Percentiles rank a stretch among this genome's conserved stretches.
These are phyloP conservation scores for Cremastobaeus sp. DNA, from an alignment of 2,888 invertebrate genomes.

Conservation along the genomic window DNA sequence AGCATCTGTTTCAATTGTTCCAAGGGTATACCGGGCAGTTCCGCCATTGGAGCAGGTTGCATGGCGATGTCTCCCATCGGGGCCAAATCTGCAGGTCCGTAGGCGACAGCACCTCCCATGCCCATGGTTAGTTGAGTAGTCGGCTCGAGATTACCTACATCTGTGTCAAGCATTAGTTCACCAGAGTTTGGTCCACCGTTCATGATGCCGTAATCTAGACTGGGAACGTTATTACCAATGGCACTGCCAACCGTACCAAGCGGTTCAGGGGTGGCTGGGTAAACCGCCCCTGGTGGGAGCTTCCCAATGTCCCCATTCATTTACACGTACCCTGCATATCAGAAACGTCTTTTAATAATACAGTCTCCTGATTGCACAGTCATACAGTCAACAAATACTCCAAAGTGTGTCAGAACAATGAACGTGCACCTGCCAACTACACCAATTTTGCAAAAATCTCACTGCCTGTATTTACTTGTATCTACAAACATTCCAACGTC, in stretches of 20 bases:
- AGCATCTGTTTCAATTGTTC: conserved; percentile 88
- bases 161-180: conserved; percentile 75
- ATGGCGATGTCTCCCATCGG: conserved; percentile 78
- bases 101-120: conserved; percentile 76
- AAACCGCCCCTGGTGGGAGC: conserved; percentile 85
- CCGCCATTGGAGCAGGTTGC: conserved; percentile 79
- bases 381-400: no score
- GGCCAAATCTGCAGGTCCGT: conserved; percentile 73
- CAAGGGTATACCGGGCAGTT: conserved; percentile 81
- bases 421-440: background rate
- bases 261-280: conserved; percentile 84
- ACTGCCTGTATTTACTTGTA: no score
- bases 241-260: conserved; percentile 77
- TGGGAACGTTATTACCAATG: conserved; percentile 71
- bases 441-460: no score
- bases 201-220: conserved; percentile 78
- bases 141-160: conserved; percentile 73
- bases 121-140: conserved; percentile 74
- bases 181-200: conserved; percentile 73
- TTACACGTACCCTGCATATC: conserved; percentile 84
- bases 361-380: background rate
- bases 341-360: conserved; percentile 20
- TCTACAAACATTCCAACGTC: no score
- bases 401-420: no score
- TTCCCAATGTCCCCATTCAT: conserved; percentile 91